Base-by-base conservation (phyloP, 1,140 invertebrate species). In the Drosophila ercepeae region DNA sequence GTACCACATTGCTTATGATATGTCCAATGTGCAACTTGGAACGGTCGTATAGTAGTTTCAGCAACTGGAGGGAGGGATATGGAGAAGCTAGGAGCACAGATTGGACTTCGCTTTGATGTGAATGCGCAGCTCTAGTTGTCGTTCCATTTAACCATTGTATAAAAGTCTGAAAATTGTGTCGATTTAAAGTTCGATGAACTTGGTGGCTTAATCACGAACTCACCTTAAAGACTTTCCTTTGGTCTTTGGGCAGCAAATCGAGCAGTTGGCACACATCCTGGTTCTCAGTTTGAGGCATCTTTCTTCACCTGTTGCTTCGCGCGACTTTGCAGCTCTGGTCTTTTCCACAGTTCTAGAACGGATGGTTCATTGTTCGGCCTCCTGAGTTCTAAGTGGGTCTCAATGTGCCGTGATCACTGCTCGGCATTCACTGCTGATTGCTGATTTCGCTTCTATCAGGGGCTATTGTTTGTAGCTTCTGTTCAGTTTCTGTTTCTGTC, bases 1-100 rank as follows among this genome's bases (percentile, higher is more conserved):
- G 57, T 0, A 89, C 36, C 9, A 64, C 60, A 1, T 32, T 39
- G 18, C 44, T 46, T 1, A 84, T 76, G 4, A 83, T 84, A 8
- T 65, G 54, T 7, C 67, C 68, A 23, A 89, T 72, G 19, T 70
- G 57, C 29, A 78, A 55, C 41, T 89, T 75, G 7, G 75, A 64
- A 11, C 55, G 57, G 0, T 52, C 19, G 18, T 69, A 48, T 1
- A 83, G 32, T 0, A 64, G 3, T 11, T 76, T 36, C 1, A 89
- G 51, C 27, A 89, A 57, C 39, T 78, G 69, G 1, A 89, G 53
- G 19, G 64, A 54, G 5, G 83, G 83, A 73, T 89, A 89, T 4
- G 83, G 78, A 0, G 36, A 49, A 0, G 21, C 5, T 1, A 59
- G 16, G 0, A 89, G 52, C 2, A 73, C 14, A 0, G 42, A 4